phyloP scores from a whole-genome alignment of 2,797 vertebrate species.

The Avahi laniger region DNA sequence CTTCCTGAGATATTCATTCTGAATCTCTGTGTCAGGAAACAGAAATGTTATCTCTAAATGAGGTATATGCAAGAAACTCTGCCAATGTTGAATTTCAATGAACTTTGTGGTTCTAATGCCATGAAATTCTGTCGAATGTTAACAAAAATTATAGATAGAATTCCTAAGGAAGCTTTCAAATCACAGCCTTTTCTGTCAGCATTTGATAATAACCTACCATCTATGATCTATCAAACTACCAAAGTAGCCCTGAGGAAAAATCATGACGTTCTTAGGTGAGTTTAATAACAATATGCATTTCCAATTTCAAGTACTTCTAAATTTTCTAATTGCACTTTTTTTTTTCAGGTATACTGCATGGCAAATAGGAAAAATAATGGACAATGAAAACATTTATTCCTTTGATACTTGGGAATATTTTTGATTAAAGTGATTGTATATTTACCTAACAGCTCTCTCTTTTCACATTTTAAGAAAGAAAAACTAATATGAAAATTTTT shows the following conservation, averaged over 20 bases:
- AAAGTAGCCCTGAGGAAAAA: constrained; percentile 79
- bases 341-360: constrained; percentile 72
- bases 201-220: constrained; percentile 83
- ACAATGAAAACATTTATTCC: constrained; percentile 53
- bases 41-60: constrained; percentile 82
- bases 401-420: constrained; percentile 76
- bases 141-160: constrained; percentile 85
- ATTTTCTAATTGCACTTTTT: constrained; percentile 77
- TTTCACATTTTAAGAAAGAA: constrained; percentile 71
- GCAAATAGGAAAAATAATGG: constrained; percentile 65
- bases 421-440: constrained; percentile 62
- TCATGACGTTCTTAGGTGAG: constrained; percentile 76
- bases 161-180: constrained; percentile 83
- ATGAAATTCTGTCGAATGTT: constrained; percentile 84
- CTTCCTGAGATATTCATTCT: constrained; percentile 78
- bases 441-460: constrained; percentile 76
- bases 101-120: constrained; percentile 81
- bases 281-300: constrained; percentile 82
- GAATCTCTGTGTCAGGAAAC: constrained; percentile 82
- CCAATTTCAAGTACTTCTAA: constrained; percentile 78
- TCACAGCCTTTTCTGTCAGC: constrained; percentile 82
- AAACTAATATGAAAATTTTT: constrained; percentile 76
- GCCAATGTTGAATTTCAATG: constrained; percentile 83
- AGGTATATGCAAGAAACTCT: constrained; percentile 77
- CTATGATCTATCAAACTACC: constrained; percentile 80